Percentiles rank a stretch among this genome's conserved stretches.
phyloP scores from a whole-genome alignment of 37 sponge, comb jelly and placozoan genomes.

The Haliclona indistincta region DNA sequence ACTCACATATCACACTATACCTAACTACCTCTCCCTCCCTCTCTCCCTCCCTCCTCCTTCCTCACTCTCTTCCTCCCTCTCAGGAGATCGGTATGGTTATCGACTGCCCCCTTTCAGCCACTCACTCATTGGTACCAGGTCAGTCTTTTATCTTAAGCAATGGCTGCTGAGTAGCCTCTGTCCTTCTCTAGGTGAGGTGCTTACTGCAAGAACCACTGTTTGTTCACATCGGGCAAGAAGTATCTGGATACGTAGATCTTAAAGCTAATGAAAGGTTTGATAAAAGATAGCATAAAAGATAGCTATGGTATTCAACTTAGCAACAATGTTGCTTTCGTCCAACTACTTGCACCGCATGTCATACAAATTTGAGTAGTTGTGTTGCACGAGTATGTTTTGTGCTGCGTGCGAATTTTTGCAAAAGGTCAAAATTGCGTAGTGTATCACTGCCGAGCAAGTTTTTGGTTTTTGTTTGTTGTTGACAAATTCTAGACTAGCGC shows the following conservation, averaged over 20 bases:
- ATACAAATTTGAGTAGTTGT: too few relatives aligned
- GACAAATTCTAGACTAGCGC: too few relatives aligned
- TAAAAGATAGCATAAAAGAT: background rate
- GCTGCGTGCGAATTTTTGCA: too few relatives aligned
- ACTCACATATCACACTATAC: background rate
- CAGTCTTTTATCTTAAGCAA: background rate
- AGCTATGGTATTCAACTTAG: background rate
- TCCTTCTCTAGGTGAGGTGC: slow-evolving; percentile 76
- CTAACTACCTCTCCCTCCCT: background rate
- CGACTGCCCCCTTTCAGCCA: slow-evolving; percentile 95
- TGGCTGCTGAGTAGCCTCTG: background rate
- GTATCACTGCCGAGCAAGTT: background rate
- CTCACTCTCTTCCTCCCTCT: background rate
- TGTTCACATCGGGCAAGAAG: slow-evolving; percentile 61
- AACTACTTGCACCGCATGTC: background rate
- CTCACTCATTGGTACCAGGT: slow-evolving; percentile 99
- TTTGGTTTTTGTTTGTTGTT: too few relatives aligned
- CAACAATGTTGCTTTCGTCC: background rate
- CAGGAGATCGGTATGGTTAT: slow-evolving; percentile 87
- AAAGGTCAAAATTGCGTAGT: too few relatives aligned
- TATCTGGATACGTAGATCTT: slow-evolving; percentile 72
- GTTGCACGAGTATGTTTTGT: too few relatives aligned
- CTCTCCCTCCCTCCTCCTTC: background rate
- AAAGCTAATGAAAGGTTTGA: slow-evolving; percentile 85
- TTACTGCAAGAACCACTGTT: slow-evolving; percentile 81